Evolutionary conservation across 2,113 vertebrate species (phyloP).

Genomic region (Motacilla alba): DNA sequence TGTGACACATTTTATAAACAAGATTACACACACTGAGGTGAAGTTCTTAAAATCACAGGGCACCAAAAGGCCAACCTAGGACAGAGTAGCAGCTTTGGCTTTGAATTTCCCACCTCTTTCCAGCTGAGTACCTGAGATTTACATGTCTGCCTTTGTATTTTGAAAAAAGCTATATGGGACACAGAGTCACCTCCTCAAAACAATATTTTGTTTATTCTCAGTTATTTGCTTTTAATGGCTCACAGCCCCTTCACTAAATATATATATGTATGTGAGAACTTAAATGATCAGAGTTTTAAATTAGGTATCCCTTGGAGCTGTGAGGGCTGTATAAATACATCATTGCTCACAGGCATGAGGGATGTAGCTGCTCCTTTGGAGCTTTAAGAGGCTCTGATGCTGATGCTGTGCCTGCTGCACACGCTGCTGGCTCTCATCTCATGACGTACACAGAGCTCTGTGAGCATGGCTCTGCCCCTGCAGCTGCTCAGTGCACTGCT

Average conservation of each 20-base stretch:
- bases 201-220: not conserved
- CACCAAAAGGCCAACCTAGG: not conserved
- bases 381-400: not conserved
- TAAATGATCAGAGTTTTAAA: not conserved
- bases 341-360: not conserved
- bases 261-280: not conserved
- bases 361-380: not conserved
- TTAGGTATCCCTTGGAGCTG: not conserved
- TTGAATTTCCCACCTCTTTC: not conserved
- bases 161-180: not conserved
- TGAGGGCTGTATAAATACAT: not conserved
- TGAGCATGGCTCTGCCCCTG: not conserved
- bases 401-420: not conserved
- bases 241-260: not conserved
- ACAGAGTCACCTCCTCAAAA: not conserved
- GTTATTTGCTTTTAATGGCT: not conserved
- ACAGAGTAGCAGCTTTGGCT: not conserved
- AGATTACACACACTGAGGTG: not conserved
- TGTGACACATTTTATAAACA: not conserved
- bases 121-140: not conserved
- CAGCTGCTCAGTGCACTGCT: not conserved
- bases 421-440: not conserved
- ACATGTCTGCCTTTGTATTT: not conserved
- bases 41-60: not conserved
- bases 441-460: fast-evolving